Percentiles rank a stretch among this genome's conserved stretches.
These are phyloP conservation scores for Megaceryle maxima DNA, from an alignment of 2,113 vertebrate genomes.

Conservation along the genomic window DNA sequence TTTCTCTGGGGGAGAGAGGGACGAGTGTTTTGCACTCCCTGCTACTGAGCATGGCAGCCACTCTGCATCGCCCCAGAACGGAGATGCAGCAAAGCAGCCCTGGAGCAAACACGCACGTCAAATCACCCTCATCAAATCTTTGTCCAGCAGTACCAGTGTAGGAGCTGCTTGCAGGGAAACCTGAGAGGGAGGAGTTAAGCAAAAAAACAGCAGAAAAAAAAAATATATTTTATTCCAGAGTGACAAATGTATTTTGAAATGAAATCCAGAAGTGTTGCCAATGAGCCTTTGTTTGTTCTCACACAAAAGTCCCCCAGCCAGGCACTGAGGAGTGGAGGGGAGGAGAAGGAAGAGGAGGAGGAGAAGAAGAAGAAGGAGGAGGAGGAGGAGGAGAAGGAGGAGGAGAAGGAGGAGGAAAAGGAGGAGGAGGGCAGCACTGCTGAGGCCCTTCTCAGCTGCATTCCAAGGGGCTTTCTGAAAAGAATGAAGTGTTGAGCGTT, in stretches of 20 bases:
- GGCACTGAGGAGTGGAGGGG: background rate
- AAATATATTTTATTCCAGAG: slow-evolving; percentile 70
- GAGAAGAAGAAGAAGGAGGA: background rate
- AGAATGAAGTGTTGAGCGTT: slow-evolving; percentile 62
- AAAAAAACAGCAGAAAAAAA: slow-evolving; percentile 61
- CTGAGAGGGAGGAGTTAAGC: slow-evolving; percentile 54
- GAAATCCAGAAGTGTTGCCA: slow-evolving; percentile 75
- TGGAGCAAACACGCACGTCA: background rate
- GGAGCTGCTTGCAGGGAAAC: background rate
- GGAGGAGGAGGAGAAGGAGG: background rate
- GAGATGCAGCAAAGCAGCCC: background rate
- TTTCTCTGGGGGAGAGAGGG: background rate
- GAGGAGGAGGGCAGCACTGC: slow-evolving; percentile 22
- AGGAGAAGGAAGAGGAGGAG: background rate
- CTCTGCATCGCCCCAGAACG: background rate
- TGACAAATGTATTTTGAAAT: slow-evolving; percentile 73
- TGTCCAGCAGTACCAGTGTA: background rate
- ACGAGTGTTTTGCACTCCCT: fast-evolving
- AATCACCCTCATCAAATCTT: background rate
- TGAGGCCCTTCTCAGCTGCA: slow-evolving; percentile 70
- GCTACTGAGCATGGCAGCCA: background rate
- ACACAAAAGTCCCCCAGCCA: background rate
- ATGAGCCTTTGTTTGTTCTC: slow-evolving; percentile 73
- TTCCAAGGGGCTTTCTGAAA: slow-evolving; percentile 75
- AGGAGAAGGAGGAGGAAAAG: background rate